phyloP scores from a whole-genome alignment of 2,797 vertebrate species.

The Rhodeus uyekii region DNA sequence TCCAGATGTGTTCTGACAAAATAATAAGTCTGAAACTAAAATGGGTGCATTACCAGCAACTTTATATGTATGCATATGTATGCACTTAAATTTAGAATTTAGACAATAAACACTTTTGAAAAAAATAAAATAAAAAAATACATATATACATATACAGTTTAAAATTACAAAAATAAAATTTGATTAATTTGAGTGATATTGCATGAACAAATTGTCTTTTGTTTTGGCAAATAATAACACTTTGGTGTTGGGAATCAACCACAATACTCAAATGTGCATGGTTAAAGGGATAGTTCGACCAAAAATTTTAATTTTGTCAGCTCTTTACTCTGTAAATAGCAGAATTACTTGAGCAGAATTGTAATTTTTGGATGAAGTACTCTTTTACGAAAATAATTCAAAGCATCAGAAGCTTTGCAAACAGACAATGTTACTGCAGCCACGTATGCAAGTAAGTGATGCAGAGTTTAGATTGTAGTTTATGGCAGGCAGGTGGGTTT shows the following conservation, averaged over 20 bases:
- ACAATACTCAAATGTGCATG: background rate
- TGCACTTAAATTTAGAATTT: too few relatives aligned
- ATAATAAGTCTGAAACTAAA: constrained; percentile 41
- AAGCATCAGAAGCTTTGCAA: background rate
- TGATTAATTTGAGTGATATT: background rate
- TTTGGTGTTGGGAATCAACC: background rate
- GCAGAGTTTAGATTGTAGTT: constrained; percentile 17
- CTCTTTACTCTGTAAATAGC: background rate
- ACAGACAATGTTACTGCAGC: constrained; percentile 32
- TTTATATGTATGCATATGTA: too few relatives aligned
- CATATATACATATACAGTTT: too few relatives aligned
- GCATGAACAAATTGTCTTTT: background rate
- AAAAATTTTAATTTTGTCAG: background rate
- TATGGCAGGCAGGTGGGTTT: constrained; percentile 50
- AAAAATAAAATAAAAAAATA: too few relatives aligned
- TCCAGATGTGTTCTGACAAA: constrained; percentile 42
- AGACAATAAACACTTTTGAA: too few relatives aligned
- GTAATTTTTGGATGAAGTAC: background rate
- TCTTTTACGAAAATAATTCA: background rate
- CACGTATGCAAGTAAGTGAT: constrained; percentile 46
- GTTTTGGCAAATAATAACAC: background rate
- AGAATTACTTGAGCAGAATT: background rate
- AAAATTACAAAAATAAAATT: background rate
- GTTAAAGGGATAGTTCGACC: background rate
- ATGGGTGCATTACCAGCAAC: background rate